Base-by-base conservation (phyloP, 1,140 invertebrate genomes). In the Maconellicoccus hirsutus region DNA sequence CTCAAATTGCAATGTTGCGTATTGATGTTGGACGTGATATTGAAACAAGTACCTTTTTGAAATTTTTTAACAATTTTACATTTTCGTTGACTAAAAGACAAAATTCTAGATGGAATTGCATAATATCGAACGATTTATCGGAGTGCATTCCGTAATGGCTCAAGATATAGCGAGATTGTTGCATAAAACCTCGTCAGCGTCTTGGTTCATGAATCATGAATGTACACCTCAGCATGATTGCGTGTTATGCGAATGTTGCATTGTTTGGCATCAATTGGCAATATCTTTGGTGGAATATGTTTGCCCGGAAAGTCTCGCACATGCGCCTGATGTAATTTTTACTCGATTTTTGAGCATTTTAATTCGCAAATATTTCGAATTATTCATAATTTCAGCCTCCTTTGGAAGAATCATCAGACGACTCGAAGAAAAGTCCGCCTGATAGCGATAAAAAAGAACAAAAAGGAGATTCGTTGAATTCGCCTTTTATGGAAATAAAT, bases 201-300 rank as follows among this genome's bases (percentile, higher is more conserved):
- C 84, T 33, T 92, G 90, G 86, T 86, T 87, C 73, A 79, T 61
- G 78, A 78, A n/a, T 75, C 75, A 23, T 77, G 78, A 66, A 73
- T 79, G 71, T 12, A 70, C 72, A 33, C 74, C 77, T 8, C 78
- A 79, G 38, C 80, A 81, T 8, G 92, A 94, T 76, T 98, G 96
- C 79, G 84, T 86, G 26, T 93, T 91, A 77, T 98, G 96, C 80
- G 93, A 96, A 79, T 89, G 94, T 59, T 87, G 88, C 63, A 89
- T 94, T 8, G 89, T 96, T 77, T 97, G 94, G 89, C 93, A 97
- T 81, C 94, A 98, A 79, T 79, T 96, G 14, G 88, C 90, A 42
- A 84, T 91, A 26, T 85, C 91, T 74, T 80, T 95, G 16, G 84
- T 95, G 63, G 85, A 87, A 74, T 90, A 91, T 75, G 85, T 93